Conservation (phyloP, 2,113 vertebrate genomes). For the Myrmecobius fasciatus region DNA sequence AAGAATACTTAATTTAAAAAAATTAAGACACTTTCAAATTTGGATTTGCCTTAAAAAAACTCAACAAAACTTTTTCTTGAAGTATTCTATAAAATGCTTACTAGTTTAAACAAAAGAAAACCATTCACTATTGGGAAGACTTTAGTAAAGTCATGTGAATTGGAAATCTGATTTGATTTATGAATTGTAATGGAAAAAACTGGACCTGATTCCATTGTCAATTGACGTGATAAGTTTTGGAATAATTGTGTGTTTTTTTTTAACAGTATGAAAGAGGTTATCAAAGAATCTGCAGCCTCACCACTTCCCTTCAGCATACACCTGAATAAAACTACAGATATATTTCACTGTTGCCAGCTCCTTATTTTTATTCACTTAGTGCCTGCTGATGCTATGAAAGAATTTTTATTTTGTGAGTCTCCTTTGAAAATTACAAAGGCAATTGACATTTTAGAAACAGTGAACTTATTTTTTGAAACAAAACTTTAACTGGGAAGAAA, state of each 20-base stretch:
- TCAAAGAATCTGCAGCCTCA: background rate
- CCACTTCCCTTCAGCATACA: background rate
- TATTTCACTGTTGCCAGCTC: background rate
- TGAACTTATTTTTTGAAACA: background rate
- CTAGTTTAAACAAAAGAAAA: background rate
- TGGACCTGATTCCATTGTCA: background rate
- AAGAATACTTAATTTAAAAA: background rate
- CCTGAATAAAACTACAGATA: background rate
- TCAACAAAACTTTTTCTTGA: background rate
- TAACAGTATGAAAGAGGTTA: background rate
- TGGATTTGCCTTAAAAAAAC: background rate
- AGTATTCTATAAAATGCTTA: background rate
- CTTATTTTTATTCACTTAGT: background rate
- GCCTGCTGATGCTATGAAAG: background rate
- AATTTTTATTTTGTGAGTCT: background rate
- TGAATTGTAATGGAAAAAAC: background rate
- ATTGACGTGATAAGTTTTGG: background rate
- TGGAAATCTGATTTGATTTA: background rate
- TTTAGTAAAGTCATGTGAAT: background rate
- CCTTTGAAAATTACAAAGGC: slow-evolving; percentile 10
- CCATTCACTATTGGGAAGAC: background rate
- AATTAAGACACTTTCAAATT: background rate
- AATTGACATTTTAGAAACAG: background rate
- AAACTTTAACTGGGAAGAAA: background rate
- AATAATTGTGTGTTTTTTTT: background rate